phyloP scores from a whole-genome alignment of 2,888 invertebrate genomes.

The Mesopsocus fuscifrons region DNA sequence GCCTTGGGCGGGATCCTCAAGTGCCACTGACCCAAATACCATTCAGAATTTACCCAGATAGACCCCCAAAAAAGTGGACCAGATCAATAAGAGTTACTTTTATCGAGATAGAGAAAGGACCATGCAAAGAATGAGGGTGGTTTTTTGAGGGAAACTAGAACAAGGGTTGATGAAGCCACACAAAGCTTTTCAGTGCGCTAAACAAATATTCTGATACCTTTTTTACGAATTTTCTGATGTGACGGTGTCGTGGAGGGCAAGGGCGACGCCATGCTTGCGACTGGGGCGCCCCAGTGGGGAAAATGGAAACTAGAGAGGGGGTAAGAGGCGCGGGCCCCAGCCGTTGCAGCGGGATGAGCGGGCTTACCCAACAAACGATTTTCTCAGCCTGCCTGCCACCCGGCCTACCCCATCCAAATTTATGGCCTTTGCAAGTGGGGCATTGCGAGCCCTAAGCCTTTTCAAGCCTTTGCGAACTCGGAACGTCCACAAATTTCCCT shows the following conservation, averaged over 20 bases:
- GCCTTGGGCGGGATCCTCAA: too few relatives aligned
- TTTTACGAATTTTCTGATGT: slow-evolving; percentile 10
- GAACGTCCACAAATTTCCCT: too few relatives aligned
- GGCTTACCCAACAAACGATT: too few relatives aligned
- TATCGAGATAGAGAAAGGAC: too few relatives aligned
- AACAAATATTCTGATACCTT: too few relatives aligned
- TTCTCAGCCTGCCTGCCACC: neutral
- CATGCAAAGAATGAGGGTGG: too few relatives aligned
- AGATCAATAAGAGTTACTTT: slow-evolving; percentile 10
- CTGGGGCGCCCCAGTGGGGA: neutral
- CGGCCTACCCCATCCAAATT: neutral
- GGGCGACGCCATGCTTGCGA: slow-evolving; percentile 5
- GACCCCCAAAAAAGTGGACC: slow-evolving; percentile 5
- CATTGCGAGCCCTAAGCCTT: neutral
- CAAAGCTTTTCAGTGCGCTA: too few relatives aligned
- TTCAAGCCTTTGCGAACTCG: too few relatives aligned
- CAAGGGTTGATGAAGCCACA: too few relatives aligned
- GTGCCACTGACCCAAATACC: neutral
- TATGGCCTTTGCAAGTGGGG: neutral
- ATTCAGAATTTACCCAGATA: neutral
- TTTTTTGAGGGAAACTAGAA: too few relatives aligned
- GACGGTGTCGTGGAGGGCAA: neutral
- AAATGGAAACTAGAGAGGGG: slow-evolving; percentile 1
- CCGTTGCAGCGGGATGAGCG: neutral
- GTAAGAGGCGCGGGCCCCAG: neutral